Evolutionary conservation across 64 coral and sea anemone genomes (phyloP).

Genomic region (Pocillopora damicornis): DNA sequence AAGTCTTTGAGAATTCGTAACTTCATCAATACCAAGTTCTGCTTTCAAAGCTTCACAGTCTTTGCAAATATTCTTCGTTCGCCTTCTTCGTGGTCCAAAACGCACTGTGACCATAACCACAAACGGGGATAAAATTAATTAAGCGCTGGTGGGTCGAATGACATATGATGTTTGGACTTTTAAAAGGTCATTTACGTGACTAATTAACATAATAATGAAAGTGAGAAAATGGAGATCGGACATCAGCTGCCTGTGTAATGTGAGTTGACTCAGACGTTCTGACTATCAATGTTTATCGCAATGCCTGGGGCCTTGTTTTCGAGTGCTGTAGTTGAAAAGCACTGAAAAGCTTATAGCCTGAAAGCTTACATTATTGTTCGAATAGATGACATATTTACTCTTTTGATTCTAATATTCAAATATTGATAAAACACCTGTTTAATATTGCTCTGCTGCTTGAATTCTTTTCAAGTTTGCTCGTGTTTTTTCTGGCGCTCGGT

Average conservation of each 20-base stretch:
- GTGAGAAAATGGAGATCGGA: neutral
- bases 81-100: neutral
- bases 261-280: too few relatives aligned
- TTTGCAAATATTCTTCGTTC: neutral
- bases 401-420: constrained; percentile 2
- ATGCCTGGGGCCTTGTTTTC: too few relatives aligned
- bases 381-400: neutral
- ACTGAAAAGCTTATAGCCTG: neutral
- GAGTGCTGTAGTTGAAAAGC: too few relatives aligned
- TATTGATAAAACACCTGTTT: constrained; percentile 31
- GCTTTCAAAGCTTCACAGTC: neutral
- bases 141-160: neutral
- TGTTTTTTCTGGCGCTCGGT: too few relatives aligned
- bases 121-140: neutral
- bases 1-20: neutral
- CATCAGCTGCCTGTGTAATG: neutral
- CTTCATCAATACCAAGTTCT: neutral
- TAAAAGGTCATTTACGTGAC: neutral
- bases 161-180: neutral
- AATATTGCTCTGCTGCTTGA: neutral
- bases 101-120: neutral
- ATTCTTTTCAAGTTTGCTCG: neutral
- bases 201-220: neutral
- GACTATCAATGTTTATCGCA: too few relatives aligned
- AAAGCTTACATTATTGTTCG: neutral